Evolutionary conservation across 2,888 invertebrate species (phyloP).

Genomic region (Griposia aprilina): DNA sequence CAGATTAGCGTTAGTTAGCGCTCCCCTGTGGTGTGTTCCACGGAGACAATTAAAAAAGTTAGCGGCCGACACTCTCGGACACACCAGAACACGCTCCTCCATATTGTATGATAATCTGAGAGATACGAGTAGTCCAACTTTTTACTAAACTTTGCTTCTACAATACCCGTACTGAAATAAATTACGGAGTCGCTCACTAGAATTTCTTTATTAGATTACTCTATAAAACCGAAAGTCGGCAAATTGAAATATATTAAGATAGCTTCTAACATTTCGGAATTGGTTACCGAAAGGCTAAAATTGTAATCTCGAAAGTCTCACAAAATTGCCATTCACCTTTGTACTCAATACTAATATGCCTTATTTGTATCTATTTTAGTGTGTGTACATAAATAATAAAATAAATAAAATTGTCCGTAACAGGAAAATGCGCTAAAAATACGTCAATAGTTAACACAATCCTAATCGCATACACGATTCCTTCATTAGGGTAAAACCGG

Average conservation of each 20-base stretch:
- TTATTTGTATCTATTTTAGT: no score
- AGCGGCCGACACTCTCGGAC: constrained; percentile 50
- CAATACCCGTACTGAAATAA: constrained; percentile 58
- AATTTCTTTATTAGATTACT: constrained; percentile 62
- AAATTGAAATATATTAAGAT: constrained; percentile 41
- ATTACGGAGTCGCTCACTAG: constrained; percentile 54
- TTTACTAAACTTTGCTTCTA: constrained; percentile 66
- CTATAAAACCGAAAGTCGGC: constrained; percentile 48
- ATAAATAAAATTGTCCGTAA: constrained; percentile 14
- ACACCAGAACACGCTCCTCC: constrained; percentile 57
- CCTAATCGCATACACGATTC: constrained; percentile 72
- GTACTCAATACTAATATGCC: no score
- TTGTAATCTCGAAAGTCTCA: neutral
- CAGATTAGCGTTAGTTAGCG: constrained; percentile 55
- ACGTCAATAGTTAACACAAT: constrained; percentile 69
- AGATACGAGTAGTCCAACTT: constrained; percentile 71
- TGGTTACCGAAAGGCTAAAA: neutral
- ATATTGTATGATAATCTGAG: constrained; percentile 72
- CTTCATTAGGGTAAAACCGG: no score
- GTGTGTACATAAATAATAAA: no score
- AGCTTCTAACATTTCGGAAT: constrained; percentile 16
- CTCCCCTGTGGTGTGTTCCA: constrained; percentile 31
- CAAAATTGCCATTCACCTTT: neutral
- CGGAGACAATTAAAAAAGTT: constrained; percentile 68
- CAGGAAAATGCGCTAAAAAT: constrained; percentile 50